Conservation (phyloP, 2,888 invertebrate genomes). For the Tubulanus polymorphus region DNA sequence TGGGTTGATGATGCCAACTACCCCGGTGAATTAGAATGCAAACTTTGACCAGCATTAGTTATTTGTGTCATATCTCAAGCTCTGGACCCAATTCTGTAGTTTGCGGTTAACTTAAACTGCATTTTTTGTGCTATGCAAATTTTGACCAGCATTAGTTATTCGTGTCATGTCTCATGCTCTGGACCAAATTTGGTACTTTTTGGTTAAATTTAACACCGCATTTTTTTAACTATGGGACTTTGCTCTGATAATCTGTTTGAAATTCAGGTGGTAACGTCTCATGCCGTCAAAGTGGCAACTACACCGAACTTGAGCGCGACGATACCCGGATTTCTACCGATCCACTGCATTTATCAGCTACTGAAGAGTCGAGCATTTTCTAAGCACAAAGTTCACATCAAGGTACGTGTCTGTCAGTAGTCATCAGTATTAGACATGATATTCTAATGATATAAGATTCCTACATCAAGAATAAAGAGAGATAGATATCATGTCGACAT, state of each 20-base stretch:
- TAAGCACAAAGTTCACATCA: constrained; percentile 92
- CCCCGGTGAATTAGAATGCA: too few relatives aligned
- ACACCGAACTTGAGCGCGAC: constrained; percentile 82
- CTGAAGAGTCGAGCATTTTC: constrained; percentile 90
- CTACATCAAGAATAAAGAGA: too few relatives aligned
- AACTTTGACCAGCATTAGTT: background rate
- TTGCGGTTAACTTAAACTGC: background rate
- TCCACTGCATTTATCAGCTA: constrained; percentile 93
- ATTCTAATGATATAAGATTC: too few relatives aligned
- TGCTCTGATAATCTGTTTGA: constrained; percentile 17
- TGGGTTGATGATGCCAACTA: too few relatives aligned
- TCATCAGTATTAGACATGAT: too few relatives aligned
- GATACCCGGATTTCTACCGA: constrained; percentile 86
- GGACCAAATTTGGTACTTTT: too few relatives aligned
- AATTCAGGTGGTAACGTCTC: constrained; percentile 70
- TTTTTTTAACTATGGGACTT: too few relatives aligned
- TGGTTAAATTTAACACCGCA: too few relatives aligned
- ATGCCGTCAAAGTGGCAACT: constrained; percentile 93
- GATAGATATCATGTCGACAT: too few relatives aligned
- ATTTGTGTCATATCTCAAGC: background rate
- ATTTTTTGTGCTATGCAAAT: background rate
- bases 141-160: background rate
- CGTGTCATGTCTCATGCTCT: background rate
- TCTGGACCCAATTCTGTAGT: background rate
- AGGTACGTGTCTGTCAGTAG: constrained; percentile 57